phyloP scores from a whole-genome alignment of 2,888 invertebrate genomes.

The Trichogramma dendrolimi region DNA sequence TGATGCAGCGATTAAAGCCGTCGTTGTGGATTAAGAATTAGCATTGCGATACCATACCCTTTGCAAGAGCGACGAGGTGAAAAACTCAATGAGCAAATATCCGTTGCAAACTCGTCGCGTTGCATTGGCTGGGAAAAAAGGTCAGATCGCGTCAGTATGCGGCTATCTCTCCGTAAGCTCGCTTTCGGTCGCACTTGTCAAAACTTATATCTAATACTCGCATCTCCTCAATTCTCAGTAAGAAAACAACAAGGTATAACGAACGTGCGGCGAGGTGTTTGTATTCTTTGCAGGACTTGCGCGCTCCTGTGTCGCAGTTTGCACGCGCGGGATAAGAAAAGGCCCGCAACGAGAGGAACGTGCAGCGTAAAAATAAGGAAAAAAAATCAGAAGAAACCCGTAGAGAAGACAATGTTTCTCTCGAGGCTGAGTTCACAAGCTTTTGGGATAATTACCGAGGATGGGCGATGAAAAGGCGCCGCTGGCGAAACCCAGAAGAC shows the following conservation, averaged over 20 bases:
- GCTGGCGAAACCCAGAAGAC: constrained; percentile 31
- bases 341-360: not conserved
- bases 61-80: not conserved
- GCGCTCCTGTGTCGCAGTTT: no score
- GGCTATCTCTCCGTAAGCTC: not conserved
- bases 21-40: no score
- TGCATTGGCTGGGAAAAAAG: not conserved
- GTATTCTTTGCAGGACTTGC: no score
- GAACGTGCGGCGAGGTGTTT: constrained; percentile 6
- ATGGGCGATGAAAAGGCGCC: constrained; percentile 43
- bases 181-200: constrained; percentile 37
- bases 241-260: constrained; percentile 33
- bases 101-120: not conserved
- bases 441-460: constrained; percentile 47
- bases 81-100: not conserved
- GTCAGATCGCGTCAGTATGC: not conserved
- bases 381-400: constrained; percentile 1
- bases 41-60: not conserved
- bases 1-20: no score
- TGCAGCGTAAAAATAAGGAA: not conserved
- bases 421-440: constrained; percentile 32
- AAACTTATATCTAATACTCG: constrained; percentile 43
- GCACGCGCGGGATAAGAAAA: not conserved
- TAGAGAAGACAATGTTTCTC: constrained; percentile 29
- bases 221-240: constrained; percentile 29